Percentiles rank a stretch among this genome's conserved stretches.
These are phyloP conservation scores for Gymnopithys bicolor DNA, from an alignment of 2,797 vertebrate genomes.

Conservation along the genomic window DNA sequence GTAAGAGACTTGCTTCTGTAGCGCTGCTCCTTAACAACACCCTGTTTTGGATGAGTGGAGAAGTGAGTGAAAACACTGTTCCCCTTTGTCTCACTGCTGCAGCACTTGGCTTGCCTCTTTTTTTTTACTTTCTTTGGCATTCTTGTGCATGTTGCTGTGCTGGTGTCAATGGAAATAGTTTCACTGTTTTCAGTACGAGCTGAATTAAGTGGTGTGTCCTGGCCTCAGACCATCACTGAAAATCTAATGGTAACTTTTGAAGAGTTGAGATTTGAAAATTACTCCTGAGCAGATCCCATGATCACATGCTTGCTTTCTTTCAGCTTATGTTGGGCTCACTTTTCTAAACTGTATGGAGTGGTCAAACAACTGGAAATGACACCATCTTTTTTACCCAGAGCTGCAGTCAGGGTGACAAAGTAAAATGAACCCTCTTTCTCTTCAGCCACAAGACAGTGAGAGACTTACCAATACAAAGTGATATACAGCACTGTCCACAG, in stretches of 20 bases:
- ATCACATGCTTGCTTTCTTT: not conserved
- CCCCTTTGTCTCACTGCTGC: not conserved
- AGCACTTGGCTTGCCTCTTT: not conserved
- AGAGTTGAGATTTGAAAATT: not conserved
- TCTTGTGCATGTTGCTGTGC: not conserved
- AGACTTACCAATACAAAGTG: not conserved
- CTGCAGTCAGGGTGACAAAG: not conserved
- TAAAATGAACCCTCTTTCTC: not conserved
- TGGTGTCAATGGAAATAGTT: not conserved
- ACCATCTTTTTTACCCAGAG: not conserved
- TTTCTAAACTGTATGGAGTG: not conserved
- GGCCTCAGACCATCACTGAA: not conserved
- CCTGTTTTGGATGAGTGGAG: not conserved
- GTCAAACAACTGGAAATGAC: not conserved
- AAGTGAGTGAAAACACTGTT: not conserved
- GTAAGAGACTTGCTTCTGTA: not conserved
- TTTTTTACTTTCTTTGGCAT: not conserved
- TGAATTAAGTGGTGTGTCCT: not conserved
- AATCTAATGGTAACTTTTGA: not conserved
- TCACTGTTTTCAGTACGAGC: not conserved
- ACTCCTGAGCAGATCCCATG: not conserved
- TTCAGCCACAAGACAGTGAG: not conserved
- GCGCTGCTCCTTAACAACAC: not conserved
- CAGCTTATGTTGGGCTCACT: rapidly evolving
- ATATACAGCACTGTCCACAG: not conserved